These are phyloP conservation scores for Poecile atricapillus DNA, from an alignment of 2,113 vertebrate species.

Conservation along the genomic window DNA sequence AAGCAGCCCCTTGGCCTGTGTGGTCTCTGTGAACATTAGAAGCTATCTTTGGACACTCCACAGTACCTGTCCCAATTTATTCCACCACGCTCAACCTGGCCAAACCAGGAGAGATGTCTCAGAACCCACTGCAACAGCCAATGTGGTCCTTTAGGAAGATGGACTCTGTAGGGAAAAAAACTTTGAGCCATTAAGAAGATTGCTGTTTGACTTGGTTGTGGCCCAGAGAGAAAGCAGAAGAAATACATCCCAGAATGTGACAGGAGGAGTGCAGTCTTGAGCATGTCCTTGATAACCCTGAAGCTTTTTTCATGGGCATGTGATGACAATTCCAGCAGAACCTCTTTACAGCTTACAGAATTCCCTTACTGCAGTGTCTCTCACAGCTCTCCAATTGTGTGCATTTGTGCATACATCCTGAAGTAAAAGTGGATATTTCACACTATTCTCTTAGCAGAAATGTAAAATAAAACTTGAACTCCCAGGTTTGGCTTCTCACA, in stretches of 20 bases:
- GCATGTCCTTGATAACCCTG: neutral
- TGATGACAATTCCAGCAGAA: neutral
- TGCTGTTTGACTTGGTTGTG: neutral
- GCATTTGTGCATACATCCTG: neutral
- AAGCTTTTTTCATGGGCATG: neutral
- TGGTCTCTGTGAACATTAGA: too few species aligned
- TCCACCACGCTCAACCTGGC: too few species aligned
- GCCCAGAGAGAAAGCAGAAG: neutral
- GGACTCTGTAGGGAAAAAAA: neutral
- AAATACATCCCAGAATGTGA: neutral
- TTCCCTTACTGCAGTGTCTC: neutral
- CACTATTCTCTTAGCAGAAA: neutral
- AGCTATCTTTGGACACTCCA: too few species aligned
- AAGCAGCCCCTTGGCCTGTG: too few species aligned
- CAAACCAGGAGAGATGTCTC: too few species aligned
- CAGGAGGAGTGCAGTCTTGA: neutral
- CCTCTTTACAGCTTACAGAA: neutral
- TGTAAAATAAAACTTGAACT: neutral
- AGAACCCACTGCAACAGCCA: too few species aligned
- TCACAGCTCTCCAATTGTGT: neutral
- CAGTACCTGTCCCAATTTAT: too few species aligned
- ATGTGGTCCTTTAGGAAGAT: neutral
- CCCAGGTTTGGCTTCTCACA: neutral
- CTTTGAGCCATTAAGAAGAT: neutral
- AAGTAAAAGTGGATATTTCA: neutral